Percentiles rank a stretch among this genome's conserved stretches.
Conservation (phyloP, 1,140 invertebrate genomes). For the Procambarus clarkii region DNA sequence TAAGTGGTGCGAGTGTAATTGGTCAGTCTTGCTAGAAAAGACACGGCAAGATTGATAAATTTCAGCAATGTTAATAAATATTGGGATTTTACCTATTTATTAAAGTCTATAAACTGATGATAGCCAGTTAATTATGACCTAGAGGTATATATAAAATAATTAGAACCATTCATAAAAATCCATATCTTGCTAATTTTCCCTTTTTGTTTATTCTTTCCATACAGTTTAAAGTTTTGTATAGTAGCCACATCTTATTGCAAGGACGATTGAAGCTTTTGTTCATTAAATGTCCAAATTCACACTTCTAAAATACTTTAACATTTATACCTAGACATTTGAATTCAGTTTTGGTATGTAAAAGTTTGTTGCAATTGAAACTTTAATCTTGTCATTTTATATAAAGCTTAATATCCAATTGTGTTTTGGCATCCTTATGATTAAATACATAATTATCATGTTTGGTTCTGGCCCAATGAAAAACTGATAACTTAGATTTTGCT, state of each 20-base stretch:
- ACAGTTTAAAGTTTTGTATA: neutral
- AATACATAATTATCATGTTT: no score
- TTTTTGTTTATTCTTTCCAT: neutral
- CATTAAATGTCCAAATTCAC: neutral
- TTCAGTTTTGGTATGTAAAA: neutral
- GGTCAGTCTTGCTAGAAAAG: neutral
- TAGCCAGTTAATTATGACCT: neutral
- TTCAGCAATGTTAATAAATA: neutral
- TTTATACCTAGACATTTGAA: no score
- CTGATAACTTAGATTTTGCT: no score
- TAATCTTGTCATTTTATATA: slow-evolving; percentile 1
- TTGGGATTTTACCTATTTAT: neutral
- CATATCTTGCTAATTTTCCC: neutral
- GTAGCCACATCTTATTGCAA: neutral
- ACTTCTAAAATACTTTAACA: neutral
- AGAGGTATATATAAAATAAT: neutral
- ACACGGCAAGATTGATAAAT: neutral
- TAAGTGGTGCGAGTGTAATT: neutral
- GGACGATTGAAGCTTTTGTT: neutral
- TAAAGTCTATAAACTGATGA: neutral
- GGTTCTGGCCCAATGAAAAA: no score
- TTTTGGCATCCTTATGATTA: neutral
- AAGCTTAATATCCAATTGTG: neutral
- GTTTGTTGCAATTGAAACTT: neutral
- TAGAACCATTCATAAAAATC: neutral